Percentiles rank a stretch among this genome's conserved stretches.
Conservation (phyloP, 1,140 invertebrate species). For the Holcopasites calliopsidis region DNA sequence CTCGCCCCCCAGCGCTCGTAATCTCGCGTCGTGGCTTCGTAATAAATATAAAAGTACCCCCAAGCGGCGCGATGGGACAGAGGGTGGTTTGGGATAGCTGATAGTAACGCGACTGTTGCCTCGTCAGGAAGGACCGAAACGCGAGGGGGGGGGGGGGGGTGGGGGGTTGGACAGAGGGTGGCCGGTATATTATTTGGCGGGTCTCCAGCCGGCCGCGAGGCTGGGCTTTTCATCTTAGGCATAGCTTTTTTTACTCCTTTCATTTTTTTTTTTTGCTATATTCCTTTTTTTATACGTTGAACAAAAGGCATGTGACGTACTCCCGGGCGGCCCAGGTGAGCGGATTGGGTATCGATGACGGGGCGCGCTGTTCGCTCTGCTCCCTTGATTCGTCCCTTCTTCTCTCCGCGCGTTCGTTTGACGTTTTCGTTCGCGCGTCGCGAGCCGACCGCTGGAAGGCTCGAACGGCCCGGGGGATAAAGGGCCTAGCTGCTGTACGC, state of each 20-base stretch:
- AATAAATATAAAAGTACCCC: constrained; percentile 73
- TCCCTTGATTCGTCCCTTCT: constrained; percentile 38
- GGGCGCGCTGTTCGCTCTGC: constrained; percentile 16
- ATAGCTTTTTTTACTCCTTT: constrained; percentile 41
- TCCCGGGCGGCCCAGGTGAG: constrained; percentile 42
- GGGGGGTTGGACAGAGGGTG: constrained; percentile 58
- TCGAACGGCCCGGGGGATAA: constrained; percentile 19
- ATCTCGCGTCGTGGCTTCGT: constrained; percentile 62
- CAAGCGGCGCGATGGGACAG: background rate
- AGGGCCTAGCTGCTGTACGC: constrained; percentile 11
- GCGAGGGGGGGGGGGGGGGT: constrained; percentile 9
- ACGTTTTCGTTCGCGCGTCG: constrained; percentile 40
- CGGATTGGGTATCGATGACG: constrained; percentile 51
- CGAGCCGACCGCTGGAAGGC: constrained; percentile 24
- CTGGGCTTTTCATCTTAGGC: constrained; percentile 73
- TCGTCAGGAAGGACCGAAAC: constrained; percentile 27
- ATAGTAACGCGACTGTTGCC: constrained; percentile 57
- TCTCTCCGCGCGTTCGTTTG: constrained; percentile 39
- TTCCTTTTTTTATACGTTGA: constrained; percentile 41
- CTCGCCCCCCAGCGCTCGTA: constrained; percentile 15
- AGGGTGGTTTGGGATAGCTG: constrained; percentile 29
- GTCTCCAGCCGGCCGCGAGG: constrained; percentile 72
- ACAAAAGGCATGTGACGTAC: constrained; percentile 57
- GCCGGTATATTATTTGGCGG: constrained; percentile 76
- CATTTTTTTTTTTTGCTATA: constrained; percentile 6